Conservation (phyloP, 2,888 invertebrate genomes). For the Philhelius pedissequus region DNA sequence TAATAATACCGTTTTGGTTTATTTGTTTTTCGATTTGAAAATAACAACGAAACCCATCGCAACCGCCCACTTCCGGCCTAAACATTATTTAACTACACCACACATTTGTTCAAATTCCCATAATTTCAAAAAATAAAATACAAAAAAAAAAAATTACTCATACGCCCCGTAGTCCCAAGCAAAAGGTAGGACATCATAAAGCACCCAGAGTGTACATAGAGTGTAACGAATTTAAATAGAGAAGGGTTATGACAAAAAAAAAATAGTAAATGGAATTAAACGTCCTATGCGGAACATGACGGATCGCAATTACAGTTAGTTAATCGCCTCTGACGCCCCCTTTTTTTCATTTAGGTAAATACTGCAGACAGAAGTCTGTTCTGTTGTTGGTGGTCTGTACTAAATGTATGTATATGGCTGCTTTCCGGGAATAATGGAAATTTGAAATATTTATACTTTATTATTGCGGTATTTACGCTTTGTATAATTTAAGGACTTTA, state of each 20-base stretch:
- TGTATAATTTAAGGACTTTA: slow-evolving; percentile 62
- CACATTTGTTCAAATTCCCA: slow-evolving; percentile 53
- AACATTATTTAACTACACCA: slow-evolving; percentile 30
- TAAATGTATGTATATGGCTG: not conserved
- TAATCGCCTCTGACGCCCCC: slow-evolving; percentile 52
- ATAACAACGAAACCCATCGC: not conserved
- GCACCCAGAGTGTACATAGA: not conserved
- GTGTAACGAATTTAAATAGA: not conserved
- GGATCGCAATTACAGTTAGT: slow-evolving; percentile 63
- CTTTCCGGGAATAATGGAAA: slow-evolving; percentile 72
- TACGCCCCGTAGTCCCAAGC: slow-evolving; percentile 17
- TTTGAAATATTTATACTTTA: slow-evolving; percentile 76
- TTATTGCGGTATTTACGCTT: slow-evolving; percentile 73
- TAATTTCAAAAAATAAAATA: slow-evolving; percentile 46
- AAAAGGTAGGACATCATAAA: not conserved
- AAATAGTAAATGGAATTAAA: not conserved
- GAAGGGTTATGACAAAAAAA: not conserved
- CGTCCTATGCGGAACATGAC: slow-evolving; percentile 35
- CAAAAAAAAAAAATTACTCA: slow-evolving; percentile 39
- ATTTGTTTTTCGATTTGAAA: slow-evolving; percentile 13
- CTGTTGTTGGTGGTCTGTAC: not conserved
- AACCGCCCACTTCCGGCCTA: slow-evolving; percentile 10
- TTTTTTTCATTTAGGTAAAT: slow-evolving; percentile 17
- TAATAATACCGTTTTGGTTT: not conserved
- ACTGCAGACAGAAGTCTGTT: no score